Evolutionary conservation across 2,113 vertebrate species (phyloP).

Genomic region (Pluvialis apricaria): DNA sequence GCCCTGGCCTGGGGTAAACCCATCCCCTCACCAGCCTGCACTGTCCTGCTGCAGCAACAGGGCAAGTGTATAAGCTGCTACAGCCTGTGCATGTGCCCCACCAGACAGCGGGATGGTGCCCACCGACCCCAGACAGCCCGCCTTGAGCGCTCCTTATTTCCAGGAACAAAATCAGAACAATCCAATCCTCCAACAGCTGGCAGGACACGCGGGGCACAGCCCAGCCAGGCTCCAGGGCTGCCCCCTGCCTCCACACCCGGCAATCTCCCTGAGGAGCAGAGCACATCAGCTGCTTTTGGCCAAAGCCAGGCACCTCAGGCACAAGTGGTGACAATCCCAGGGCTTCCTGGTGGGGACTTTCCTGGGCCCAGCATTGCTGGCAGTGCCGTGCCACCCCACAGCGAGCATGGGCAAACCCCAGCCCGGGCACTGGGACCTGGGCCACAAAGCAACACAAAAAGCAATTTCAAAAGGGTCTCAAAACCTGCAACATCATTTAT

Average conservation of each 20-base stretch:
- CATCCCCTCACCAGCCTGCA: accelerated
- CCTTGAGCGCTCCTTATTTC: background rate
- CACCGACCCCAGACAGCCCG: accelerated
- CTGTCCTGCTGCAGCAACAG: background rate
- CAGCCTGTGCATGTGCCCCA: background rate
- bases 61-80: background rate
- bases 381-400: background rate
- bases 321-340: background rate
- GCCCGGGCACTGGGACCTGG: background rate
- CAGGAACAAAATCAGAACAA: background rate
- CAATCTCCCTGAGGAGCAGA: background rate
- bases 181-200: background rate
- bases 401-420: background rate
- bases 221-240: background rate
- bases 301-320: background rate
- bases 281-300: background rate
- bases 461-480: background rate
- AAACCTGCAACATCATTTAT: background rate
- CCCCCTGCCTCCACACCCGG: background rate
- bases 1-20: background rate
- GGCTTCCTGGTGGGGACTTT: background rate
- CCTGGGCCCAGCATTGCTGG: accelerated
- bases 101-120: background rate
- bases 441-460: accelerated
- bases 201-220: background rate